Conservation (phyloP, 2,797 vertebrate species). For the Ctenosaura bakeri region DNA sequence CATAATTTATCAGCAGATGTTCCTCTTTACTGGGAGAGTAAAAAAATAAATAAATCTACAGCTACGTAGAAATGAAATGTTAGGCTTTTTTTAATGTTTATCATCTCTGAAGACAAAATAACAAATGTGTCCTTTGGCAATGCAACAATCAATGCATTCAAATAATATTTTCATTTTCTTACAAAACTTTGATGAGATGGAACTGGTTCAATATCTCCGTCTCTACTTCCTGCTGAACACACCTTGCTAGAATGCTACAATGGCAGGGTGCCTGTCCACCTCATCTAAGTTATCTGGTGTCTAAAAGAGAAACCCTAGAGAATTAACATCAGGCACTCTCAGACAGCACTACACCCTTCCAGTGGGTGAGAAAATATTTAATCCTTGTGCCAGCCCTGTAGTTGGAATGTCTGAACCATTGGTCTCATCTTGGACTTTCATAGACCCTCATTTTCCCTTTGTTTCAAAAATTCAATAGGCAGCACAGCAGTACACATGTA, state of each 20-base stretch:
- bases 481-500: neutral
- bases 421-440: neutral
- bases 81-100: neutral
- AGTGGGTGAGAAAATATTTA: neutral
- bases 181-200: neutral
- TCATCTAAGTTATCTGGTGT: neutral
- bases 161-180: neutral
- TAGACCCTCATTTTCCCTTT: neutral
- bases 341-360: neutral
- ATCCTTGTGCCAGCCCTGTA: neutral
- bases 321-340: neutral
- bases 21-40: neutral
- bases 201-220: neutral
- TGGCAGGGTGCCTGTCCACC: too few species aligned
- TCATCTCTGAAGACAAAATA: neutral
- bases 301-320: neutral
- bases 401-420: neutral
- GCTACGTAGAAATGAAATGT: neutral
- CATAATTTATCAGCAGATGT: neutral
- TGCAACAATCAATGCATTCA: too few species aligned
- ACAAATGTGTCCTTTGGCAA: neutral
- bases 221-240: neutral
- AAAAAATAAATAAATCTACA: neutral
- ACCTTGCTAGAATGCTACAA: neutral
- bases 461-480: neutral